A percentile compares a stretch with the other conserved stretches of the same genome.
These are phyloP conservation scores for Timandra comae DNA, from an alignment of 2,888 invertebrate genomes.

Conservation along the genomic window DNA sequence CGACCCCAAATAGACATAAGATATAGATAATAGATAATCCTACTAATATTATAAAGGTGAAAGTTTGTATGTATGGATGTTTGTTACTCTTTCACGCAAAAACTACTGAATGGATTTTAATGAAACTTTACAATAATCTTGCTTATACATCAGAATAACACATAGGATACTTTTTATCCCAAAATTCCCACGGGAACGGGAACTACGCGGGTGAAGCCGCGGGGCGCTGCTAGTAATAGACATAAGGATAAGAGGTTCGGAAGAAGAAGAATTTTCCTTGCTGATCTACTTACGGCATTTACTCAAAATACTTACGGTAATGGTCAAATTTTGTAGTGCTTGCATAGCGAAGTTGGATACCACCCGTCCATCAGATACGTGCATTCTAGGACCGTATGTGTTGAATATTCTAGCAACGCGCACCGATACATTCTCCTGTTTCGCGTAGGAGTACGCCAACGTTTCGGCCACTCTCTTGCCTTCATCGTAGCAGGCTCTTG, in stretches of 20 bases:
- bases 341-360: constrained; percentile 99
- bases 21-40: too few relatives aligned
- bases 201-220: too few relatives aligned
- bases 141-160: too few relatives aligned
- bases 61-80: too few relatives aligned
- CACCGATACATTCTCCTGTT: constrained; percentile 96
- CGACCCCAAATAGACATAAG: too few relatives aligned
- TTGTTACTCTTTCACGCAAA: too few relatives aligned
- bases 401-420: constrained; percentile 99
- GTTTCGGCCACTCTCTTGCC: constrained; percentile 99
- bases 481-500: constrained; percentile 98
- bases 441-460: constrained; percentile 95
- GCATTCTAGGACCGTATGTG: constrained; percentile 99
- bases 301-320: constrained; percentile 93
- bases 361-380: constrained; percentile 98
- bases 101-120: too few relatives aligned
- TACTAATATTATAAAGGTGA: too few relatives aligned
- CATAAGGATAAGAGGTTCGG: background rate
- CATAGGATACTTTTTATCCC: too few relatives aligned
- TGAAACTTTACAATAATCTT: too few relatives aligned
- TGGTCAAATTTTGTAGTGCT: constrained; percentile 94
- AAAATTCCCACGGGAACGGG: too few relatives aligned
- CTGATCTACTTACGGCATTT: background rate
- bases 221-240: too few relatives aligned
- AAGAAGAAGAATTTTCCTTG: background rate